Evolutionary conservation across 64 coral and sea anemone species (phyloP).

Genomic region (Montipora cactus): DNA sequence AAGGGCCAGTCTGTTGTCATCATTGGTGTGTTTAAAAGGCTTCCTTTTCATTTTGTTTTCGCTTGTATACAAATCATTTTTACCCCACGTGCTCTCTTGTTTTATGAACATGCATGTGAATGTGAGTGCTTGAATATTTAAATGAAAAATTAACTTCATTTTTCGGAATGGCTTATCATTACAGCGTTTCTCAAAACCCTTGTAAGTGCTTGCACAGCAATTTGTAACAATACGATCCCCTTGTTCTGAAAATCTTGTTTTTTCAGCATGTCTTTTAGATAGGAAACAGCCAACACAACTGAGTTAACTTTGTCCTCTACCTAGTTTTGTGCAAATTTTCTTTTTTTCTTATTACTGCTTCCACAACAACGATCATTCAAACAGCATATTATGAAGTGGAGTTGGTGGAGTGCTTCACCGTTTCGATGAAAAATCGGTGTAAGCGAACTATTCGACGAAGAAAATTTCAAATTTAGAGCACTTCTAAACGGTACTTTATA

Average conservation of each 20-base stretch:
- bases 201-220: no score
- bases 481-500: no score
- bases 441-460: neutral
- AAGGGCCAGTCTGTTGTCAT: slow-evolving; percentile 1
- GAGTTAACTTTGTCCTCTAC: no score
- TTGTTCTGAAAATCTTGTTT: no score
- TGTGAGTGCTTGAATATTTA: neutral
- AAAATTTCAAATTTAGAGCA: neutral
- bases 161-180: no score
- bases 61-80: neutral
- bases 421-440: neutral
- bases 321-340: neutral
- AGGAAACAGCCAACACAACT: no score
- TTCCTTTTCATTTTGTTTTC: neutral
- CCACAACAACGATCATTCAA: neutral
- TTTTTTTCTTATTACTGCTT: neutral
- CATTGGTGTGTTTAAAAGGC: neutral
- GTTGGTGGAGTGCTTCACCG: neutral
- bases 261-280: no score
- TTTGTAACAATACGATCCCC: no score
- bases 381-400: neutral
- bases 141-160: neutral
- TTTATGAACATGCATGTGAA: neutral
- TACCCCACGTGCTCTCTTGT: slow-evolving; percentile 15
- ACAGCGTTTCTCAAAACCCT: no score